phyloP scores from a whole-genome alignment of 1,140 invertebrate genomes.

The Paramacrobiotus metropolitanus region DNA sequence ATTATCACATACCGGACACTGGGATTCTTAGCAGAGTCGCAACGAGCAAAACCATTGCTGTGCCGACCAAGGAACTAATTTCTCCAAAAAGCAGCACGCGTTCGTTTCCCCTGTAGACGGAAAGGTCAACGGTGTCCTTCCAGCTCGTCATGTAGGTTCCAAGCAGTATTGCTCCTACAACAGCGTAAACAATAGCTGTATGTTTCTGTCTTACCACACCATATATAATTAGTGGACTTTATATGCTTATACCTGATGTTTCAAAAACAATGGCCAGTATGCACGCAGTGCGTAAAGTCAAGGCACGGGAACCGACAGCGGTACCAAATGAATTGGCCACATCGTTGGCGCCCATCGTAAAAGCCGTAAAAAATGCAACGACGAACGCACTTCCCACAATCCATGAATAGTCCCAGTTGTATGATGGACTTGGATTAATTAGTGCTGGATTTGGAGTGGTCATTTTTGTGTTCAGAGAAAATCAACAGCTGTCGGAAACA shows the following conservation, averaged over 20 bases:
- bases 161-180: constrained; percentile 23
- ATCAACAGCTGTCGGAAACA: too few species aligned
- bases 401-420: constrained; percentile 20
- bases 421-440: too few species aligned
- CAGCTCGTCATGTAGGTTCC: constrained; percentile 93
- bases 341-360: constrained; percentile 68
- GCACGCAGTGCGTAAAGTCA: constrained; percentile 75
- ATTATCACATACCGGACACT: constrained; percentile 75
- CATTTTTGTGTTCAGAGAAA: too few species aligned
- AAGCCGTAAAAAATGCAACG: constrained; percentile 35
- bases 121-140: constrained; percentile 77
- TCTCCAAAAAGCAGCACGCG: constrained; percentile 38
- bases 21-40: constrained; percentile 84
- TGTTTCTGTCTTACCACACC: too few species aligned
- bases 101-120: constrained; percentile 53
- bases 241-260: constrained; percentile 27
- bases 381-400: constrained; percentile 30
- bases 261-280: constrained; percentile 85
- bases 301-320: constrained; percentile 77
- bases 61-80: constrained; percentile 17
- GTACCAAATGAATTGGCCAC: constrained; percentile 97
- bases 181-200: not conserved
- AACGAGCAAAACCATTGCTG: constrained; percentile 70
- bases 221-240: too few species aligned
- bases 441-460: too few species aligned